These are phyloP conservation scores for Astreopora myriophthalma DNA, from an alignment of 64 coral and sea anemone species.

Conservation along the genomic window DNA sequence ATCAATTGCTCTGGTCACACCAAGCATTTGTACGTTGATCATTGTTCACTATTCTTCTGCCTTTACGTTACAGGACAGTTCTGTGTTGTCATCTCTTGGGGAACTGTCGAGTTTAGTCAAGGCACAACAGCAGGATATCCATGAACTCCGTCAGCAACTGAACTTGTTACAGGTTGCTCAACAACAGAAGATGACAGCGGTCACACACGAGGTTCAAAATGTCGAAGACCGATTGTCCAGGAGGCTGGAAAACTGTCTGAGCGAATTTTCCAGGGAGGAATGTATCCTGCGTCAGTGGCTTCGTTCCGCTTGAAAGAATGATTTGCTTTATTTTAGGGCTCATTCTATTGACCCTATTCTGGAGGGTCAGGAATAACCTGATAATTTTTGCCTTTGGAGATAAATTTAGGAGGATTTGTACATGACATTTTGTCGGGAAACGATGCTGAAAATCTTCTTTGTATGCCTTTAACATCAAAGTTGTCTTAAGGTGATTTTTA, in stretches of 20 bases:
- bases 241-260: slow-evolving; percentile 57
- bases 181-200: slow-evolving; percentile 40
- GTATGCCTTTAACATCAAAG: no score
- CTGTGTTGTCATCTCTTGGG: slow-evolving; percentile 6
- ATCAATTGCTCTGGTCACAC: no score
- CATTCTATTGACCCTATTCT: no score
- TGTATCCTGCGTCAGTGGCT: slow-evolving; percentile 35
- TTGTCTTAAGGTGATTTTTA: no score
- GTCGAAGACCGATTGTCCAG: slow-evolving; percentile 69
- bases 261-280: slow-evolving; percentile 65
- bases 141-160: slow-evolving; percentile 66
- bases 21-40: no score
- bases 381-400: no score
- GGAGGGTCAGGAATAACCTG: no score
- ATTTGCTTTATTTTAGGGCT: neutral
- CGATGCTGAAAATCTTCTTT: no score
- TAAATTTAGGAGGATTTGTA: no score
- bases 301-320: neutral
- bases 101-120: slow-evolving; percentile 53
- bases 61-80: neutral
- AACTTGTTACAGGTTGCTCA: slow-evolving; percentile 59
- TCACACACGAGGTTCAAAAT: slow-evolving; percentile 62
- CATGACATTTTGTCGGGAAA: no score
- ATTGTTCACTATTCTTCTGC: neutral
- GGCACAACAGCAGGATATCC: slow-evolving; percentile 72